Evolutionary conservation across 1,140 invertebrate species (phyloP).

Genomic region (Cydia fagiglandana): DNA sequence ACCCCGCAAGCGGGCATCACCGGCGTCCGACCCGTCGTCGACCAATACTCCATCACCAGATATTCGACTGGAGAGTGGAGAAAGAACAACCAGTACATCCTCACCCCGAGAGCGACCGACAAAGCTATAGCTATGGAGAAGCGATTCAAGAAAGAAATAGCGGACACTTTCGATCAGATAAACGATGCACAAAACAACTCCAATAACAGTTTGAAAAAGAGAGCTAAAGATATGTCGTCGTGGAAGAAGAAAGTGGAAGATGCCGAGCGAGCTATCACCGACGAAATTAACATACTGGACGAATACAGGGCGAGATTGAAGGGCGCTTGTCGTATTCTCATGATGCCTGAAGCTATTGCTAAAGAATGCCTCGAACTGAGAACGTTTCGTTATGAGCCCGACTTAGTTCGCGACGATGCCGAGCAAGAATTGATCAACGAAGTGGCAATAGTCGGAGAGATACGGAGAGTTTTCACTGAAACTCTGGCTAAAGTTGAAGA

Average conservation of each 20-base stretch:
- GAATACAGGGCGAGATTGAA: constrained; percentile 81
- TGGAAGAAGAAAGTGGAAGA: constrained; percentile 85
- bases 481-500: constrained; percentile 84
- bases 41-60: constrained; percentile 86
- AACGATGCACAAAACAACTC: constrained; percentile 82
- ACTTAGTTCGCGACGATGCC: constrained; percentile 89
- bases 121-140: constrained; percentile 58
- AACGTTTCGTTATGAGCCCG: constrained; percentile 87
- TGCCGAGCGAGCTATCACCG: constrained; percentile 81
- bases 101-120: constrained; percentile 57
- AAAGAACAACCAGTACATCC: constrained; percentile 77
- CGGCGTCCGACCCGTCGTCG: constrained; percentile 85
- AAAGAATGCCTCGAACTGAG: constrained; percentile 87
- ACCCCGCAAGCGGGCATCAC: constrained; percentile 84
- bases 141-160: constrained; percentile 52
- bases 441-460: constrained; percentile 84
- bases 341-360: constrained; percentile 83
- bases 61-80: constrained; percentile 86
- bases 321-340: constrained; percentile 82
- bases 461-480: constrained; percentile 80
- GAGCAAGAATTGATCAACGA: constrained; percentile 90
- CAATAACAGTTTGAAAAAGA: constrained; percentile 80
- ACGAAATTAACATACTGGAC: constrained; percentile 84
- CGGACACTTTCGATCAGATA: constrained; percentile 77
- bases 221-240: constrained; percentile 81